These are phyloP conservation scores for Setipinna tenuifilis DNA, from an alignment of 2,797 vertebrate genomes.

Conservation along the genomic window DNA sequence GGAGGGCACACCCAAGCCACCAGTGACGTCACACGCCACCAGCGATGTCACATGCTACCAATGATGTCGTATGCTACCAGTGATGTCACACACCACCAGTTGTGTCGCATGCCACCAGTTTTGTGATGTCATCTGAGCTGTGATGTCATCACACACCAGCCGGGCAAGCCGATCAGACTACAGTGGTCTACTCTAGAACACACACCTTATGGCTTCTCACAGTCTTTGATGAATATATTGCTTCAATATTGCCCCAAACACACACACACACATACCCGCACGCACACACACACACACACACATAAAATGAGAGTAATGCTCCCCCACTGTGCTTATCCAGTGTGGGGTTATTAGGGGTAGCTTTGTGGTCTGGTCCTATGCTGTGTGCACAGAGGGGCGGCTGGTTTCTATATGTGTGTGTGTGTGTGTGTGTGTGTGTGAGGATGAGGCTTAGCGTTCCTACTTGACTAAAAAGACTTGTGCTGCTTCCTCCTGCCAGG, in stretches of 20 bases:
- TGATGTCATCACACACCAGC: no score
- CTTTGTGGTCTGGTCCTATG: background rate
- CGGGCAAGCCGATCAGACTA: no score
- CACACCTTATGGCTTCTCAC: constrained; percentile 51
- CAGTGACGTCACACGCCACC: no score
- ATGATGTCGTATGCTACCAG: no score
- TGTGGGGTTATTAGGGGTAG: constrained; percentile 24
- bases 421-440: background rate
- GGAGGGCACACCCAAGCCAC: no score
- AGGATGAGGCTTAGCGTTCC: background rate
- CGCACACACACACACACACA: constrained; percentile 51
- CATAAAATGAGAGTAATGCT: constrained; percentile 46
- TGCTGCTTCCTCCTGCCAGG: background rate
- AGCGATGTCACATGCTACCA: no score
- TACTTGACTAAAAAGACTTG: background rate
- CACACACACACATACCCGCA: constrained; percentile 50
- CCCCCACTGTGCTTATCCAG: constrained; percentile 65
- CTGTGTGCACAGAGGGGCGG: background rate
- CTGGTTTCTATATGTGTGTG: background rate
- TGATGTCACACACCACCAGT: no score
- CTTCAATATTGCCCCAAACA: constrained; percentile 78
- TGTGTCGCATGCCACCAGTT: no score
- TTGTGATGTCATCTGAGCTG: no score
- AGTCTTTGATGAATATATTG: constrained; percentile 71
- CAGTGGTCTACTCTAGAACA: constrained; percentile 19